Evolutionary conservation across 2,797 vertebrate species (phyloP), one percentile per base, ranked within the genome.

Genomic region (Mallotus villosus): DNA sequence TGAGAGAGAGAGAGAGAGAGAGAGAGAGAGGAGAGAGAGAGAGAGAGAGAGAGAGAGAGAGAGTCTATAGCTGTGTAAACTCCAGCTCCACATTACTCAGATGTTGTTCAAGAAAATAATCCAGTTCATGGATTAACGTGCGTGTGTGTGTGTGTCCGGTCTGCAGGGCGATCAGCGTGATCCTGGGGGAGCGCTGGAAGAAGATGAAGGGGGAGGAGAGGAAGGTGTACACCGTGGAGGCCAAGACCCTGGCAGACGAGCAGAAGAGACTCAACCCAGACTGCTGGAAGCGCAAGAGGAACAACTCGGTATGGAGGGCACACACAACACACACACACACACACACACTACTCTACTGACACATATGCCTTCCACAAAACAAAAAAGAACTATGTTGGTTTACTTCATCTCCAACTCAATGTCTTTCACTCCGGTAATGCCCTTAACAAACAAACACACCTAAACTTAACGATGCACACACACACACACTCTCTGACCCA

Each of bases 251-350:
- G 82, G 97, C 97, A 0, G 97, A 99, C 68, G 97, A 99, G 88
- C 97, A 99, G 86, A 99, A 98, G 73, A 95, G 96, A 76, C 93
- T 99, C 86, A 98, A 99, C 91, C 97, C 97, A 2, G 97, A 99
- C 89, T 99, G 97, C 89, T 99, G 97, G 97, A 99, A 99, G 92
- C 95, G 97, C 88, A 99, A 98, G 94, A 92, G 97, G 90, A 97
- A 94, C 74, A 98, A 95, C 91, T 98, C 97, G 74, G 97, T 98
- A 85, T 88, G 90, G 22, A 57, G 21, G 12, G 67, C 27, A 21
- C 16, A 59, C 21, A 25, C 34, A 51, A 32, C 14, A 17, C 49
- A 51, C 57, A 59, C 58, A 59, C 58, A 59, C 57, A 59, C 21
- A 59, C 58, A 59, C 58, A 59, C 51, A 34, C 1, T 34, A 34